Evolutionary conservation across 2,797 vertebrate species (phyloP).

Genomic region (Chrosomus eos): DNA sequence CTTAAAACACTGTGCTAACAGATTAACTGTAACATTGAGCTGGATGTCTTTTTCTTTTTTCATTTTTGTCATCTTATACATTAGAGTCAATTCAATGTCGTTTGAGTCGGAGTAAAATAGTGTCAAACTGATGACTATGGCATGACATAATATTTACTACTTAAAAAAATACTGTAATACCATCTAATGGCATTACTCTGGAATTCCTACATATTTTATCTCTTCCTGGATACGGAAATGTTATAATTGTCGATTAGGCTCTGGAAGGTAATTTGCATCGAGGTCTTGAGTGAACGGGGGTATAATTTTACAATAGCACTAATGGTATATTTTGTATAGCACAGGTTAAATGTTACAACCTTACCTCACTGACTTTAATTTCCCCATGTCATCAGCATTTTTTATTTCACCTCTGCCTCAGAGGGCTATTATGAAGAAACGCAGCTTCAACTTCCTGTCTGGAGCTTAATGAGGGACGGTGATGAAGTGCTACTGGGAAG

Average conservation of each 20-base stretch:
- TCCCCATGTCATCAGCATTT: slow-evolving; percentile 38
- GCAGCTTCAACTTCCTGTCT: slow-evolving; percentile 2
- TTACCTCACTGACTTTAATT: slow-evolving; percentile 37
- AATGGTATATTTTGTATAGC: slow-evolving; percentile 15
- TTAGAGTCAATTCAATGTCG: neutral
- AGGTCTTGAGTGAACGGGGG: slow-evolving; percentile 7
- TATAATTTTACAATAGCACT: slow-evolving; percentile 22
- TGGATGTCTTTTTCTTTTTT: too few species aligned
- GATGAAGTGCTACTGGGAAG: slow-evolving; percentile 13
- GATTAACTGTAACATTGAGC: neutral
- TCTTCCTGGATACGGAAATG: neutral
- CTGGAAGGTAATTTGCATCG: neutral
- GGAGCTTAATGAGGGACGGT: slow-evolving; percentile 42
- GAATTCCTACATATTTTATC: neutral
- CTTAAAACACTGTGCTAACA: neutral
- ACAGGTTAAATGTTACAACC: slow-evolving; percentile 20
- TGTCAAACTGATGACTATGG: neutral
- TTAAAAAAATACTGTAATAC: neutral
- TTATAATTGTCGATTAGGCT: neutral
- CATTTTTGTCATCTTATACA: neutral
- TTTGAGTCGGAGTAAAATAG: neutral
- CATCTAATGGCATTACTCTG: neutral
- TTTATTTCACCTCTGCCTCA: slow-evolving; percentile 35
- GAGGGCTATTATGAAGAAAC: slow-evolving; percentile 29
- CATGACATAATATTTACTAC: neutral